Evolutionary conservation across 2,797 vertebrate genomes (phyloP), one percentile per base, ranked within the genome.

Genomic region (Silurus lanzhouensis): DNA sequence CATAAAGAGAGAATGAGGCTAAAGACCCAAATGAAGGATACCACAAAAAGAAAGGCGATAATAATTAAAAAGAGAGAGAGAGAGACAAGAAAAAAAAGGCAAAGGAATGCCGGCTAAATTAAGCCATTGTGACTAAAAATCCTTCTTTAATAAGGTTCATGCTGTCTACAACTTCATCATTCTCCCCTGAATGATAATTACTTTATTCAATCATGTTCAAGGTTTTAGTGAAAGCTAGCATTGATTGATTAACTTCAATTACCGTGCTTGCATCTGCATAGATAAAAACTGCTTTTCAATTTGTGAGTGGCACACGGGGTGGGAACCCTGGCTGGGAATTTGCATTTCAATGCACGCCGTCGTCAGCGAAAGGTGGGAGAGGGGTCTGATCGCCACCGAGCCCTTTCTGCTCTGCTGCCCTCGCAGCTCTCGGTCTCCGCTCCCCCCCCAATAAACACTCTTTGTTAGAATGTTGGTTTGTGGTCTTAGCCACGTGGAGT

Each of bases 231-330:
- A 98, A 99, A 99, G 97, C 98, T 97, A 99, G 98, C 98, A 99
- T 98, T 99, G 98, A 99, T 99, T 99, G 98, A 99, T 99, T 99
- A 99, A 99, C 98, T 99, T 99, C 98, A 99, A 99, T 99, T 99
- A 99, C 98, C 97, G 97, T 98, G 97, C 98, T 99, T 97, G 97
- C 97, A 99, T 99, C 99, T 99, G 98, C 98, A 99, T 99, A 99
- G 98, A 99, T 99, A 99, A 99, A 99, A 99, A 99, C 98, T 99
- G 98, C 97, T 99, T 99, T 99, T 99, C 98, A 99, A 99, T 99
- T 99, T 99, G 97, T 99, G 98, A 99, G 98, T 99, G 98, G 98
- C 98, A 98, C 95, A 91, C 96, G 94, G 96, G 89, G 97, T 97
- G 98, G 97, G 98, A 98, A 97, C 97, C 98, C 97, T 96, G 97